Evolutionary conservation across 2,113 vertebrate genomes (phyloP).

Genomic region (Tonatia bakeri): DNA sequence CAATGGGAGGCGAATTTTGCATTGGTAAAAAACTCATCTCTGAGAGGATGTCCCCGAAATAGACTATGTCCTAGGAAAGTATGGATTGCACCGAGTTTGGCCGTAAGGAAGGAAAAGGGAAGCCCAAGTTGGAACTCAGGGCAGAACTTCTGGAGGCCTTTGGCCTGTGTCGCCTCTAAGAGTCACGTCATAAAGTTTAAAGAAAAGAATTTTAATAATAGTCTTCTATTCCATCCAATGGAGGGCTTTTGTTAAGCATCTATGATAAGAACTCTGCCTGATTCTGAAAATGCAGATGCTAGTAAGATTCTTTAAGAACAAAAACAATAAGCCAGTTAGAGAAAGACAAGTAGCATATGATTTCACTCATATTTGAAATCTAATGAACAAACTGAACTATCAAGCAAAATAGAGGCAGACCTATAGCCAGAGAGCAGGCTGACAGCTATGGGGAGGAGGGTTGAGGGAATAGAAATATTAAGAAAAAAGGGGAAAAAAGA

Average conservation of each 20-base stretch:
- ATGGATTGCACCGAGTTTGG: not conserved
- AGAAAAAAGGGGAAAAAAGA: no score
- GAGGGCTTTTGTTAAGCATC: not conserved
- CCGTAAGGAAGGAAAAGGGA: not conserved
- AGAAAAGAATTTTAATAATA: not conserved
- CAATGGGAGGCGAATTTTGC: not conserved
- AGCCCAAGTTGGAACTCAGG: not conserved
- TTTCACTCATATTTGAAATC: no score
- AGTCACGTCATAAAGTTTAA: not conserved
- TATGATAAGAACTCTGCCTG: not conserved
- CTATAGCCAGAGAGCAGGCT: no score
- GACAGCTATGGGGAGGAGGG: no score
- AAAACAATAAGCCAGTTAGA: not conserved
- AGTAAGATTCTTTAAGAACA: not conserved
- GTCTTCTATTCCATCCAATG: not conserved
- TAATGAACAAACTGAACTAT: no score
- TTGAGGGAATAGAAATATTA: no score
- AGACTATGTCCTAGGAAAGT: not conserved
- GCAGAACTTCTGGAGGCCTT: not conserved
- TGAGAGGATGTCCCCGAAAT: not conserved
- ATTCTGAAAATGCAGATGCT: not conserved
- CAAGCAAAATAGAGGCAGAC: no score
- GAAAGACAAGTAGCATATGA: no score
- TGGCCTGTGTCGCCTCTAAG: not conserved
- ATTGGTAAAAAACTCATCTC: not conserved